A percentile compares a stretch with the other conserved stretches of the same genome.
These are phyloP conservation scores for Pogonomyrmex californicus DNA, from an alignment of 1,140 invertebrate species.

Conservation along the genomic window DNA sequence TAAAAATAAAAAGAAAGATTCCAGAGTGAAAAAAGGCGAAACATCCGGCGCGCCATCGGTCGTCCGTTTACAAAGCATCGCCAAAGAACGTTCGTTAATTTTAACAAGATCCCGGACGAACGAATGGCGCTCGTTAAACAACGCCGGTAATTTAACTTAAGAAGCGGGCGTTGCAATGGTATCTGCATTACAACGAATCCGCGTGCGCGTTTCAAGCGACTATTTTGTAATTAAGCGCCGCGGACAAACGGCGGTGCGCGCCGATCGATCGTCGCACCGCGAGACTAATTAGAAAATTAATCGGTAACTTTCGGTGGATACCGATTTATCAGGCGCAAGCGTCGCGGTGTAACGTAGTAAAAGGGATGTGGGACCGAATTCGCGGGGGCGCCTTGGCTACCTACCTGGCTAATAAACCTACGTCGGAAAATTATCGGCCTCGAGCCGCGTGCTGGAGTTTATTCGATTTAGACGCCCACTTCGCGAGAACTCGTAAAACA, in stretches of 20 bases:
- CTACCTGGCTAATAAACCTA: constrained; percentile 50
- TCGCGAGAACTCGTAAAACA: constrained; percentile 61
- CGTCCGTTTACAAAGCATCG: constrained; percentile 38
- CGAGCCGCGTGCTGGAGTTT: constrained; percentile 22
- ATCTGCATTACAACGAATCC: constrained; percentile 39
- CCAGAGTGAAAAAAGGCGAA: background rate
- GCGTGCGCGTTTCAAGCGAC: constrained; percentile 16
- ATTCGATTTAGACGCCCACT: constrained; percentile 63
- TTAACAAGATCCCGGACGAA: constrained; percentile 8
- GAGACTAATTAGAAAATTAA: constrained; percentile 75
- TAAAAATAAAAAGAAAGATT: background rate
- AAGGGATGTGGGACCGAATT: background rate
- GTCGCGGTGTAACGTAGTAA: background rate
- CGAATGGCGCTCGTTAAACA: constrained; percentile 55
- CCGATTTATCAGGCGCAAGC: constrained; percentile 66
- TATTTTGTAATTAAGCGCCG: constrained; percentile 55
- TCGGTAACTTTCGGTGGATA: constrained; percentile 62
- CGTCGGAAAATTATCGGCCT: constrained; percentile 68
- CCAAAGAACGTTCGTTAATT: constrained; percentile 67
- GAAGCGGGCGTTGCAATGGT: constrained; percentile 31
- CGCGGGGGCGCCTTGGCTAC: background rate
- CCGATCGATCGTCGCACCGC: constrained; percentile 32
- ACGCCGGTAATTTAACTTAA: constrained; percentile 66
- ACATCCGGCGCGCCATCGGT: constrained; percentile 45
- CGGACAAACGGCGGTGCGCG: constrained; percentile 52